These are phyloP conservation scores for Panthera uncia DNA, from an alignment of 2,113 vertebrate species.

Conservation along the genomic window DNA sequence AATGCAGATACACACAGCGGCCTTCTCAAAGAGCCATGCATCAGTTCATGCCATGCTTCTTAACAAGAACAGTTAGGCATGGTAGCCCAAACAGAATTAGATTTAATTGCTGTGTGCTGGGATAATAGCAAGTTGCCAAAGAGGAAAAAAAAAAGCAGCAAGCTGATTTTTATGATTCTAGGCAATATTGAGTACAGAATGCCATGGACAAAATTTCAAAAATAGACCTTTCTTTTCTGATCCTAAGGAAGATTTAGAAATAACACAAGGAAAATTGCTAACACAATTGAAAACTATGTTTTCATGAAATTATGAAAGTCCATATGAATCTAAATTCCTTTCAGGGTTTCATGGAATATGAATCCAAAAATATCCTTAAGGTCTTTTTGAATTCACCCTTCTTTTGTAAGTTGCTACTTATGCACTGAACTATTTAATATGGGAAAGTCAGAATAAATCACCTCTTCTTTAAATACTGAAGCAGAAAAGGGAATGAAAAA, in stretches of 20 bases:
- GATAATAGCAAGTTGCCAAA: neutral
- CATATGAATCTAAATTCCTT: constrained; percentile 41
- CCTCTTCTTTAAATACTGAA: constrained; percentile 30
- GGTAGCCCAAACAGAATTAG: constrained; percentile 49
- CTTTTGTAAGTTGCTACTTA: neutral
- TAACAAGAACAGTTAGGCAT: constrained; percentile 46
- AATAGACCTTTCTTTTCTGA: constrained; percentile 40
- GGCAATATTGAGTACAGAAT: constrained; percentile 8
- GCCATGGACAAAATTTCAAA: constrained; percentile 26
- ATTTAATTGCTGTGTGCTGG: neutral
- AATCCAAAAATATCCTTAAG: constrained; percentile 45
- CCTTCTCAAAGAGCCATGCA: constrained; percentile 10
- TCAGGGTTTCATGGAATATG: constrained; percentile 10
- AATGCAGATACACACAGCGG: neutral
- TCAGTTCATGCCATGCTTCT: constrained; percentile 58
- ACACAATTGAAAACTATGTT: constrained; percentile 48
- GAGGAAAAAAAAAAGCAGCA: neutral
- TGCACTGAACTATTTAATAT: constrained; percentile 8
- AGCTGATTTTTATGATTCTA: constrained; percentile 24
- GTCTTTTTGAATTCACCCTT: constrained; percentile 20
- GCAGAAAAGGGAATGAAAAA: constrained; percentile 41
- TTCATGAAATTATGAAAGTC: constrained; percentile 1
- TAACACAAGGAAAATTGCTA: constrained; percentile 28
- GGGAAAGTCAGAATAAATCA: neutral
- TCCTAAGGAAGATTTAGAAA: constrained; percentile 4